Base-by-base conservation (phyloP, 37 sponge, comb jelly and placozoan species). In the Ephydatia muelleri region DNA sequence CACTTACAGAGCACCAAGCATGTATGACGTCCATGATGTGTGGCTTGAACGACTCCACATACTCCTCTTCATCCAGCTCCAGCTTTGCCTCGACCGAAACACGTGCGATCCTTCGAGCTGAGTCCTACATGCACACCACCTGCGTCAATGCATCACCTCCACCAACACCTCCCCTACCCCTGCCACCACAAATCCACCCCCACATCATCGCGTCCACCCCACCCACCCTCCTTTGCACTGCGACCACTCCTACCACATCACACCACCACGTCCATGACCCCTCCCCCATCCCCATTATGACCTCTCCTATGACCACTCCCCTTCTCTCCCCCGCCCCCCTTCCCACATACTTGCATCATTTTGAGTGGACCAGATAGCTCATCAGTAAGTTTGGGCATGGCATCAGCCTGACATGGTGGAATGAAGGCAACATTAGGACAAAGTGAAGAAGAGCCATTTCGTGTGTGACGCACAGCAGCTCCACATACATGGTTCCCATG, bases 21-120 rank as follows among this genome's bases (percentile, higher is more conserved):
- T 95, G 90, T 32, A 95, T 92, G 28, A 99, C 97, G 48, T 92
- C 93, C 99, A 99, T 99, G 49, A 99, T 84, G 71, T 93, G 92
- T n/a, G 95, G 95, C 76, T 92, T 91, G 91, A 99, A 99, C 0
- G 89, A 88, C 77, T 93, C 89, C 35, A 99, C 97, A 65, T 99
- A 99, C 22, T 74, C 84, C 19, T 99, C 97, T 39, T 97, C 99
- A 25, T 93, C 96, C 12, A 96, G 28, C 31, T 84, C 86, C 75
- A 99, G 85, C 75, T 99, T 99, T 49, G 92, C 87, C 85, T 99
- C 99, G 8, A 77, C 81, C n/a, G 89, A 74, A 9, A 99, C 91
- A 14, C 82, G 78, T 16, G 97, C 99, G 36, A 99, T 99, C 67
- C 94, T 88, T 25, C 99, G 77, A 14, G 99, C 99, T 27, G 96